These are phyloP conservation scores for Drosophila phalerata DNA, from an alignment of 2,888 invertebrate genomes.

Conservation along the genomic window DNA sequence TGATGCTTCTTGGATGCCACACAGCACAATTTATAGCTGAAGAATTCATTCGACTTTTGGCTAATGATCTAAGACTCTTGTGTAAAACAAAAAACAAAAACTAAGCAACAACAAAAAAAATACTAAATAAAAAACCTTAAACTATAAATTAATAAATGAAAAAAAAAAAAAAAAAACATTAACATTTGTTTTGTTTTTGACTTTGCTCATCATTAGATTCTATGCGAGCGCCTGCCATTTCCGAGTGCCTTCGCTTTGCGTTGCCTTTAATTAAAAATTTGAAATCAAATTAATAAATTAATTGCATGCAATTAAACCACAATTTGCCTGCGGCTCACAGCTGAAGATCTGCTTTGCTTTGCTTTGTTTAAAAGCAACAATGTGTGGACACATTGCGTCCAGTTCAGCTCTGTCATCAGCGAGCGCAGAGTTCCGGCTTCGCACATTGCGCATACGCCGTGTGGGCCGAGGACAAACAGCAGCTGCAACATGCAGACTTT, in stretches of 20 bases:
- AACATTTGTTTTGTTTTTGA: constrained; percentile 12
- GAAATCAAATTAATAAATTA: constrained; percentile 51
- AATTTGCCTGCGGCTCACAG: constrained; percentile 40
- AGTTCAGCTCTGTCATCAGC: constrained; percentile 47
- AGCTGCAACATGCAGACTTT: constrained; percentile 4
- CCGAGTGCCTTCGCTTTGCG: constrained; percentile 30
- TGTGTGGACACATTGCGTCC: constrained; percentile 62
- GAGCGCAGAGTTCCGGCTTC: constrained; percentile 41
- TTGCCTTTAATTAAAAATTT: constrained; percentile 69
- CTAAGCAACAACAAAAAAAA: constrained; percentile 7
- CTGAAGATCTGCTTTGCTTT: background rate
- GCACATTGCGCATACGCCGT: constrained; percentile 44
- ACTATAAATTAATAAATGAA: constrained; percentile 23
- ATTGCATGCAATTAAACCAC: constrained; percentile 57
- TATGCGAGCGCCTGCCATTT: constrained; percentile 31
- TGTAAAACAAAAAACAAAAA: constrained; percentile 22
- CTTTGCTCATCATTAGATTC: constrained; percentile 55
- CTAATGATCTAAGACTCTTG: constrained; percentile 65
- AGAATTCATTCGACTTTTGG: constrained; percentile 31
- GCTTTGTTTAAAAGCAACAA: constrained; percentile 51
- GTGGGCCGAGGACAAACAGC: constrained; percentile 41
- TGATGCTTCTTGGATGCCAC: constrained; percentile 56
- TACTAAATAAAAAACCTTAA: constrained; percentile 43
- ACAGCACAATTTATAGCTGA: constrained; percentile 67
- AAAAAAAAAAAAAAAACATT: constrained; percentile 20